A percentile compares a stretch with the other conserved stretches of the same genome.
Evolutionary conservation across 2,113 vertebrate species (phyloP).

Genomic region (Girardinichthys multiradiatus): DNA sequence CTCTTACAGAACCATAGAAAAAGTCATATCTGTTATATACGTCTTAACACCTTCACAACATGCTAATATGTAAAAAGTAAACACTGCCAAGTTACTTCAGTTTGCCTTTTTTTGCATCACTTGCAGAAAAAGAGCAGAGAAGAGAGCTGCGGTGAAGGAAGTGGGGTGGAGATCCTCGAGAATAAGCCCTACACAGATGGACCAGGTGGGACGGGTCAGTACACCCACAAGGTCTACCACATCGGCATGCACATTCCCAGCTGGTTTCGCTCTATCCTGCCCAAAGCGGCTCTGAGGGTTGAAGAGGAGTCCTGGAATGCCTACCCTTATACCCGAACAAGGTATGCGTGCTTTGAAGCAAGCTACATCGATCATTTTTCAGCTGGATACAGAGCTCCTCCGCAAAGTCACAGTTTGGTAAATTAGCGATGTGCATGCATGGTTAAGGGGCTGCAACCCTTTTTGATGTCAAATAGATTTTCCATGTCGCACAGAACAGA

Average conservation of each 20-base stretch:
- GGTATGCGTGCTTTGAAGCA: constrained; percentile 73
- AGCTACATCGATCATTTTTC: constrained; percentile 16
- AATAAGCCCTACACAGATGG: constrained; percentile 94
- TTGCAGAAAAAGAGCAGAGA: constrained; percentile 94
- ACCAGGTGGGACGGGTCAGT: constrained; percentile 91
- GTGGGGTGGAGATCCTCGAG: constrained; percentile 95
- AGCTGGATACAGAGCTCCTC: not conserved
- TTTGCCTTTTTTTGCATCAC: not conserved
- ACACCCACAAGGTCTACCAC: constrained; percentile 97
- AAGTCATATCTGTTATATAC: not conserved
- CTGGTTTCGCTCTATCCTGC: constrained; percentile 96
- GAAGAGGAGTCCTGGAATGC: constrained; percentile 98
- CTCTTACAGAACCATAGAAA: not conserved
- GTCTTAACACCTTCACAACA: not conserved
- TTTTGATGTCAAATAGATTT: too few species aligned
- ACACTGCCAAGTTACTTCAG: not conserved
- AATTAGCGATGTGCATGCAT: constrained; percentile 1
- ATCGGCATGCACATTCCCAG: constrained; percentile 98
- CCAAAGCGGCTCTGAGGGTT: constrained; percentile 93
- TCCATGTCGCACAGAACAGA: too few species aligned
- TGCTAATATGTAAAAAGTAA: constrained; percentile 8
- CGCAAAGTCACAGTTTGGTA: constrained; percentile 7
- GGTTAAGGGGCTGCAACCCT: not conserved
- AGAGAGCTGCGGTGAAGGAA: constrained; percentile 93
- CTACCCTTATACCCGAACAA: constrained; percentile 94